These are phyloP conservation scores for Lysandra coridon DNA, from an alignment of 2,888 invertebrate genomes.

Conservation along the genomic window DNA sequence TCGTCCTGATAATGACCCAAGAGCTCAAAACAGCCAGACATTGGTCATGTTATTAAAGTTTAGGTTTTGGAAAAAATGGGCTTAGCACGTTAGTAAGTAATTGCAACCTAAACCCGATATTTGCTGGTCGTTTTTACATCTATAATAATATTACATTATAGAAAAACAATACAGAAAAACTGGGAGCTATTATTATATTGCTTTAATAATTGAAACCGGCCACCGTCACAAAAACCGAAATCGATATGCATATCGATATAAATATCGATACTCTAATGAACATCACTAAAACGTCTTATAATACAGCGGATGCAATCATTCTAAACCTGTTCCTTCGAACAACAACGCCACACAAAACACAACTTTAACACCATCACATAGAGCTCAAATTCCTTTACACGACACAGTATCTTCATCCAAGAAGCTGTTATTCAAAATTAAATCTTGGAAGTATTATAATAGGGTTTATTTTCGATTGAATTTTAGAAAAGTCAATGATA, in stretches of 20 bases:
- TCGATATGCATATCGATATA: background rate
- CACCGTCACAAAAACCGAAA: background rate
- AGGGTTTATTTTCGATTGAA: background rate
- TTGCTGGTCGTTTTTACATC: no score
- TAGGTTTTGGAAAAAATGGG: no score
- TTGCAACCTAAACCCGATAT: no score
- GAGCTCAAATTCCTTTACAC: background rate
- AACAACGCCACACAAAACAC: no score
- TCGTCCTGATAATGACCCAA: no score
- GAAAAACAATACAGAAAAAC: no score
- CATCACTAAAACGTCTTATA: slow-evolving; percentile 24
- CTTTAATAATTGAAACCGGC: background rate
- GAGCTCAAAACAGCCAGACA: no score
- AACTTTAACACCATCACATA: background rate
- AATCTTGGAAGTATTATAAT: background rate
- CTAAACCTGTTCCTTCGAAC: slow-evolving; percentile 30
- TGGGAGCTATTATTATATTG: no score
- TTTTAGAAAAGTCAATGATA: background rate
- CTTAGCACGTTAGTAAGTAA: no score
- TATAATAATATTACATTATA: no score
- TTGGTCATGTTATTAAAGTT: no score
- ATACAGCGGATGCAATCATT: slow-evolving; percentile 36
- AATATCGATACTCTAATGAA: no score
- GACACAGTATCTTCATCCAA: background rate
- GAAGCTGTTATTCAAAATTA: background rate